Evolutionary conservation across 2,888 invertebrate genomes (phyloP).

Genomic region (Chrysodeixis includens): DNA sequence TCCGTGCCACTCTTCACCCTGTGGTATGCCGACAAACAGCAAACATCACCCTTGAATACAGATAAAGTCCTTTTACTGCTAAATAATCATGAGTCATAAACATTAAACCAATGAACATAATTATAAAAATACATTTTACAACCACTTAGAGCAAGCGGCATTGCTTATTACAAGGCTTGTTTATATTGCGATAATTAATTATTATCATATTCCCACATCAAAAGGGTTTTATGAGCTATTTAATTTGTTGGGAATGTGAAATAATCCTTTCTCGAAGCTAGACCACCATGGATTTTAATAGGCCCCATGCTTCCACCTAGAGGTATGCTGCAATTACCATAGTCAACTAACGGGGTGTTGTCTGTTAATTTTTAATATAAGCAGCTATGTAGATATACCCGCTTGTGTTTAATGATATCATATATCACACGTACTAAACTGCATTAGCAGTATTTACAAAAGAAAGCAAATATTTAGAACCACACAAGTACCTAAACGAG

Average conservation of each 20-base stretch:
- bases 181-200: not conserved
- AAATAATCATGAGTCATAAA: constrained; percentile 9
- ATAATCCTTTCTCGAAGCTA: not conserved
- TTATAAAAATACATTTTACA: constrained; percentile 1
- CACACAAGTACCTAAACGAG: not conserved
- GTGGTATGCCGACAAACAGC: not conserved
- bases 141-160: not conserved
- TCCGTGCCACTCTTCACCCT: not conserved
- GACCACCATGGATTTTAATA: not conserved
- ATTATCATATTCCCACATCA: not conserved
- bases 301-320: not conserved
- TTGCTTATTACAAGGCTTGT: not conserved
- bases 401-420: not conserved
- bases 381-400: not conserved
- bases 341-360: too few relatives aligned
- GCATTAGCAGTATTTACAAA: not conserved
- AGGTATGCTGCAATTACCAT: not conserved
- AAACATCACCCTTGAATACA: not conserved
- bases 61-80: constrained; percentile 4
- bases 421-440: not conserved
- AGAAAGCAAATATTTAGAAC: not conserved
- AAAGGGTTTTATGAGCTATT: not conserved
- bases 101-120: constrained; percentile 17
- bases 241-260: not conserved
- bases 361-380: too few relatives aligned